A percentile compares a stretch with the other conserved stretches of the same genome.
Conservation (phyloP, 2,888 invertebrate species). For the Cryptocheilus praepositus region DNA sequence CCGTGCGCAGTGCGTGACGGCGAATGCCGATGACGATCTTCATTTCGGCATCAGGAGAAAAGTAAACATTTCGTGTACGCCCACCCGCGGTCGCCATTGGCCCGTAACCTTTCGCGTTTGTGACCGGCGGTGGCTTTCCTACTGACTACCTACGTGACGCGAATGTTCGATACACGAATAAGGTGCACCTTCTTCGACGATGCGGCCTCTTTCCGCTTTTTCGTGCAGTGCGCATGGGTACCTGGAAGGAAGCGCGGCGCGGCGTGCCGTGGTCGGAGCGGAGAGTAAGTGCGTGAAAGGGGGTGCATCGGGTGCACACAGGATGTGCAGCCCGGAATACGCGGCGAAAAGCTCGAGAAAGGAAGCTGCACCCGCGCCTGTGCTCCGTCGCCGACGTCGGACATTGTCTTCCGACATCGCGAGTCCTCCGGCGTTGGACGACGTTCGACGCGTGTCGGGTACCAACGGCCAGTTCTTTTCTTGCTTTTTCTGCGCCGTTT, state of each 20-base stretch:
- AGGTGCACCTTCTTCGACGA: conserved; percentile 56
- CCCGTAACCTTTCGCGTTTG: conserved; percentile 54
- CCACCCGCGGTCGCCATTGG: conserved; percentile 54
- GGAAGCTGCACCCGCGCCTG: too few relatives aligned
- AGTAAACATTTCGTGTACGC: conserved; percentile 44
- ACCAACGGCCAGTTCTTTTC: too few relatives aligned
- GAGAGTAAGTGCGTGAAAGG: conserved; percentile 54
- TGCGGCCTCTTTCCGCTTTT: conserved; percentile 54
- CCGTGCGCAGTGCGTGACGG: too few relatives aligned
- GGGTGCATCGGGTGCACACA: conserved; percentile 45
- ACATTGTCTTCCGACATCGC: too few relatives aligned
- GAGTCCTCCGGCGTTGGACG: too few relatives aligned
- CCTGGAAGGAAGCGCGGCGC: conserved; percentile 49
- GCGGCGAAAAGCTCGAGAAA: too few relatives aligned
- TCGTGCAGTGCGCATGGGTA: conserved; percentile 61
- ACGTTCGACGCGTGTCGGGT: too few relatives aligned
- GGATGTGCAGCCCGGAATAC: conserved; percentile 30
- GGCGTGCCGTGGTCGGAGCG: conserved; percentile 27
- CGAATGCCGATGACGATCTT: too few relatives aligned
- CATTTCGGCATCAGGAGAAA: conserved; percentile 12
- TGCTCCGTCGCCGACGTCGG: too few relatives aligned
- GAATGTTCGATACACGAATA: conserved; percentile 60
- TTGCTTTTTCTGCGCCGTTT: too few relatives aligned
- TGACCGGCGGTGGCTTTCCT: conserved; percentile 39
- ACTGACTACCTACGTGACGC: conserved; percentile 47